phyloP scores from a whole-genome alignment of 2,113 vertebrate species.

The Tachuris rubrigastra region DNA sequence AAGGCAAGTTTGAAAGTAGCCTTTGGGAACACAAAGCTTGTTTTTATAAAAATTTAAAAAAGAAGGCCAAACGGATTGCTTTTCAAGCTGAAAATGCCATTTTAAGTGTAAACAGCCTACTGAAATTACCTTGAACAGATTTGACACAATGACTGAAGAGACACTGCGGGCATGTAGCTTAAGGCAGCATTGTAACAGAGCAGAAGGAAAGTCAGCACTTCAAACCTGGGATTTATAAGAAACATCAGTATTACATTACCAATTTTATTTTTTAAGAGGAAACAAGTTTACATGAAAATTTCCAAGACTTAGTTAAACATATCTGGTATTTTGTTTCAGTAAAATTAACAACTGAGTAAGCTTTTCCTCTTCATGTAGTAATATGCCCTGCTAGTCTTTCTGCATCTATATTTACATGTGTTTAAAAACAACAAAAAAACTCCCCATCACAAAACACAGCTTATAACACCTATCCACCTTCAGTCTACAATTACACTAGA shows the following conservation, averaged over 20 bases:
- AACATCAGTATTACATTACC: neutral
- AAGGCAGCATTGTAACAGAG: conserved; percentile 95
- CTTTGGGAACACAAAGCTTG: neutral
- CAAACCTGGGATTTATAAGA: conserved; percentile 81
- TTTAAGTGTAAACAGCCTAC: neutral
- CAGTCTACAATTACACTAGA: neutral
- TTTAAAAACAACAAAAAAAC: neutral
- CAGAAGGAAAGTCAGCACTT: conserved; percentile 95
- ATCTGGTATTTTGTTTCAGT: neutral
- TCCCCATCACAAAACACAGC: neutral
- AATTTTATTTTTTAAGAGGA: neutral
- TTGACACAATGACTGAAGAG: conserved; percentile 93
- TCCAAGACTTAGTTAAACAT: neutral
- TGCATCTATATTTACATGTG: accelerated
- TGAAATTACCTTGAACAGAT: conserved; percentile 91
- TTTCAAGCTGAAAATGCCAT: neutral
- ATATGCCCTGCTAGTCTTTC: neutral
- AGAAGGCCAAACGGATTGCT: neutral
- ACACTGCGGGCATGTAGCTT: conserved; percentile 89
- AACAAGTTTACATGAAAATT: neutral
- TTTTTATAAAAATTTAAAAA: neutral
- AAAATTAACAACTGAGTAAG: neutral
- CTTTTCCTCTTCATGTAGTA: neutral
- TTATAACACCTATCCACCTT: neutral
- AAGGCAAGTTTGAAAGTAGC: neutral